These are phyloP conservation scores for Gymnoscelis rufifasciata DNA, from an alignment of 2,888 invertebrate species.

Conservation along the genomic window DNA sequence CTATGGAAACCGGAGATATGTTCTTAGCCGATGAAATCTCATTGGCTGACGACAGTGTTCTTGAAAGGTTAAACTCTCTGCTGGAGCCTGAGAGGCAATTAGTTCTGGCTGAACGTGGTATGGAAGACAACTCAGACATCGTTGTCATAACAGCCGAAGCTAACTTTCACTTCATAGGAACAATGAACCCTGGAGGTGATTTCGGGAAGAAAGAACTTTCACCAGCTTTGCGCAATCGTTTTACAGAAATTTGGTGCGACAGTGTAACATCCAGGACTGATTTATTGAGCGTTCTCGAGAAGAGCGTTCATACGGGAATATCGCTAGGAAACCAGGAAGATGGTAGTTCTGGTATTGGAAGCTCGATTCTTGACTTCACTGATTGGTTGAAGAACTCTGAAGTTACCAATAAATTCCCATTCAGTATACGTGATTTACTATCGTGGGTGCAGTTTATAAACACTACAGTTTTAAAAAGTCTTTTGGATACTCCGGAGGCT, in stretches of 20 bases:
- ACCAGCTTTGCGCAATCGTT: conserved; percentile 96
- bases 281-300: conserved; percentile 87
- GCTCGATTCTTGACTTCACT: conserved; percentile 87
- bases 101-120: conserved; percentile 93
- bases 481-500: conserved; percentile 79
- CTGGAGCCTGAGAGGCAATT: conserved; percentile 95
- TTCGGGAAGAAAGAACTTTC: conserved; percentile 99
- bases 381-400: conserved; percentile 86
- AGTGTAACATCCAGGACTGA: conserved; percentile 85
- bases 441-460: conserved; percentile 96
- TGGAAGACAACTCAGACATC: conserved; percentile 78
- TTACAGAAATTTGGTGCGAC: conserved; percentile 99
- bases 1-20: conserved; percentile 92
- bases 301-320: conserved; percentile 82
- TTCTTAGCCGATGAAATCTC: conserved; percentile 99
- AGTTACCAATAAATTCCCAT: conserved; percentile 86
- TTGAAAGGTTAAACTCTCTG: conserved; percentile 97
- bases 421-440: conserved; percentile 94
- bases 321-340: conserved; percentile 75
- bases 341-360: conserved; percentile 80
- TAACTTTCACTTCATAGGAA: conserved; percentile 94
- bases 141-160: conserved; percentile 83
- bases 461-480: conserved; percentile 62
- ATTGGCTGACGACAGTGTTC: conserved; percentile 97
- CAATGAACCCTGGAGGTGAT: conserved; percentile 99